Base-by-base conservation (phyloP, 2,888 invertebrate genomes). In the Caenorhabditis afra region DNA sequence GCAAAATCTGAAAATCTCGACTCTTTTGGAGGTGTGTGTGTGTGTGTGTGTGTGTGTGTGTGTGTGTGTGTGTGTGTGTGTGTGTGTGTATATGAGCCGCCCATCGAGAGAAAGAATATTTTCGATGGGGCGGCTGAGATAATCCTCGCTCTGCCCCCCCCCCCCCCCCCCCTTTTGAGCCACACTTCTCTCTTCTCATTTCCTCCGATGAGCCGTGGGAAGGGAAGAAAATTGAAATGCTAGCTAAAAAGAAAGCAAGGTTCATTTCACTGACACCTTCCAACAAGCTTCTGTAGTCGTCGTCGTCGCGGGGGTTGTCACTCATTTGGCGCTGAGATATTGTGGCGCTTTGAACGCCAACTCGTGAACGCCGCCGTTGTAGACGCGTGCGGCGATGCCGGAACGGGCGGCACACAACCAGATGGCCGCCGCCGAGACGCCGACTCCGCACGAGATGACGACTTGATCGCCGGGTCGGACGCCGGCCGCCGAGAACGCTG, bases 311-410 rank as follows among this genome's bases (percentile, higher is more conserved):
- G n/a, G n/a, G n/a, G n/a, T n/a, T 22, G 5, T 52, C 29, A 14
- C 3, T 58, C 65, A 45, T 20, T 73, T 73, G 20, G 57, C 57
- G 52, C 49, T 65, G 37, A 77, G 50, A 23, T 77, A 70, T 53
- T 77, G 70, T 64, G 77, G 77, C 8, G 59, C 70, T 58, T 70
- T 70, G 35, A 65, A 23, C 4, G 77, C 77, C 70, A 78, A 59
- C 53, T 65, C 77, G 49, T 79, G 73, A 8, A 73, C 37, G 50
- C 78, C 78, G 35, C 78, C 79, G 39, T 79, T 79, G 68, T 64
- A 79, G 37, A 79, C 35, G 16, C 67, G 64, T 47, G 74, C 73
- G 23, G 49, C 59, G 37, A 79, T 79, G 8, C 79, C 79, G 16
- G 67, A 61, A 58, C 73, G 73, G 16, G 73, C 74, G 18, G 66